These are phyloP conservation scores for Acinonyx jubatus DNA, from an alignment of 2,113 vertebrate species.

Conservation along the genomic window DNA sequence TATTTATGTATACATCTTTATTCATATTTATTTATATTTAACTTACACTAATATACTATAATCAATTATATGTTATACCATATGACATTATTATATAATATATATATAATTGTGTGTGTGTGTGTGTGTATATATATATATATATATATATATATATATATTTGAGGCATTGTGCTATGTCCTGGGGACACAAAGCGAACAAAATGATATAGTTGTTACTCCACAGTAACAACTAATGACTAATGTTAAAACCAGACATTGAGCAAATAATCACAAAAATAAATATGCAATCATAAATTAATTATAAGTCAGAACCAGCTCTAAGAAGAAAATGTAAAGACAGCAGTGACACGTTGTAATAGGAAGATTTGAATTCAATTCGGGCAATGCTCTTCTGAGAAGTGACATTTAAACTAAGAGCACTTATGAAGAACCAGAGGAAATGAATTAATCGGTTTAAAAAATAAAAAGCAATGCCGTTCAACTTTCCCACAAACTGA, in stretches of 20 bases:
- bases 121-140: too few species aligned
- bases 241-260: neutral
- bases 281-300: neutral
- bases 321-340: neutral
- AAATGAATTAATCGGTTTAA: neutral
- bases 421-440: neutral
- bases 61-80: neutral
- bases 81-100: neutral
- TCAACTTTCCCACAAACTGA: neutral
- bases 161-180: neutral
- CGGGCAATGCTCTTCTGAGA: neutral
- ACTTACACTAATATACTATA: neutral
- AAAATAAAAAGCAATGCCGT: neutral
- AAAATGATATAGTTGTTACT: neutral
- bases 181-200: neutral
- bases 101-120: neutral
- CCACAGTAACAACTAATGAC: neutral
- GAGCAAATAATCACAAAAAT: neutral
- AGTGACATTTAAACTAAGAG: neutral
- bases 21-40: neutral
- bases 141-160: too few species aligned
- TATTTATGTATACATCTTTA: neutral
- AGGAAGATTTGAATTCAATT: neutral
- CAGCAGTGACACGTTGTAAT: neutral
- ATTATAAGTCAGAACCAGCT: neutral